Conservation (phyloP, 2,888 invertebrate species). For the Nemoura dubitans region DNA sequence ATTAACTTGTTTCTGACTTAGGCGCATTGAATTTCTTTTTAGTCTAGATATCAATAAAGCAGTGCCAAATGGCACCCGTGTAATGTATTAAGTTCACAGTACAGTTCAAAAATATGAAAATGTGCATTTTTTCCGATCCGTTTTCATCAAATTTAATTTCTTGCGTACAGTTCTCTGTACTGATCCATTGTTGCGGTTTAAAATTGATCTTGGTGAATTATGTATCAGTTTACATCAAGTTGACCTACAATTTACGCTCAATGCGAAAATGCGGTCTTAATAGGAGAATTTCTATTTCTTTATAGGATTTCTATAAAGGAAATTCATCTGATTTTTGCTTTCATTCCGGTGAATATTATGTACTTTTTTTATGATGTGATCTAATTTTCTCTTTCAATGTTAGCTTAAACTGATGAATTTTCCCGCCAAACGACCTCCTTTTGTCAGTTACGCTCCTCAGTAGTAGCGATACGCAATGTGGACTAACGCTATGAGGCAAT, state of each 20-base stretch:
- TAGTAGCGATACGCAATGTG: neutral
- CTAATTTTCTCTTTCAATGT: slow-evolving; percentile 43
- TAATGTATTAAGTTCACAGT: no score
- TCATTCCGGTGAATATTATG: slow-evolving; percentile 38
- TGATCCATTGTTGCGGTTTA: neutral
- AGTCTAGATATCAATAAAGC: no score
- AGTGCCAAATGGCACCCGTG: no score
- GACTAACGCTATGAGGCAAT: slow-evolving; percentile 16
- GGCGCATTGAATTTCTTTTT: no score
- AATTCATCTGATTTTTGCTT: slow-evolving; percentile 40
- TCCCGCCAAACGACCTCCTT: slow-evolving; percentile 35
- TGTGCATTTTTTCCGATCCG: no score
- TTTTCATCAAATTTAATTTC: no score
- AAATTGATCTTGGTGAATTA: neutral
- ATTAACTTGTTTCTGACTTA: no score
- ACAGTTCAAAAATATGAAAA: no score
- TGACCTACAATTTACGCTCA: slow-evolving; percentile 25
- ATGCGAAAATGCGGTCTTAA: slow-evolving; percentile 30
- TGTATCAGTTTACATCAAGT: neutral
- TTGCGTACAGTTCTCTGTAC: neutral
- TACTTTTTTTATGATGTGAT: slow-evolving; percentile 35
- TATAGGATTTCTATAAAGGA: slow-evolving; percentile 26
- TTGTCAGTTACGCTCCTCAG: neutral
- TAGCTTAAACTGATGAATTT: slow-evolving; percentile 33
- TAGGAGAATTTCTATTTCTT: slow-evolving; percentile 38